Conservation (phyloP, 2,797 vertebrate species). For the Fringilla coelebs region DNA sequence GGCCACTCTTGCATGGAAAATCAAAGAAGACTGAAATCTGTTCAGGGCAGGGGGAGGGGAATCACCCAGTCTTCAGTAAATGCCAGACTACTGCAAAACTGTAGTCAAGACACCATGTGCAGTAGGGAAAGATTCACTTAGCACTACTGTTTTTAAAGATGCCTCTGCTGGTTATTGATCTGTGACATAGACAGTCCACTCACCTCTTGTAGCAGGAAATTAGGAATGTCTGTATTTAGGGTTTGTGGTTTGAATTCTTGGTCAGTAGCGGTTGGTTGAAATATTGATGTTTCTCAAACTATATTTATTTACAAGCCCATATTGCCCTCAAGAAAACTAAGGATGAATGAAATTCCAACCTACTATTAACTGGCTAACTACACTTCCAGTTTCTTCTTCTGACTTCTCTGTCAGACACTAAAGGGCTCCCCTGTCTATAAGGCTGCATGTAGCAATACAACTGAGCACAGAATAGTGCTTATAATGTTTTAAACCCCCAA, state of each 20-base stretch:
- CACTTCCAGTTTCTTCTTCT: background rate
- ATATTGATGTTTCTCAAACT: background rate
- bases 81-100: background rate
- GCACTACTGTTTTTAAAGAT: background rate
- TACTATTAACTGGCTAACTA: background rate
- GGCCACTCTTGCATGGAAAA: background rate
- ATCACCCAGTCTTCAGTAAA: background rate
- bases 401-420: background rate
- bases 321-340: background rate
- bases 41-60: background rate
- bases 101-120: background rate
- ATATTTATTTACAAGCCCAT: background rate
- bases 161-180: background rate
- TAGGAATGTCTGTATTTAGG: background rate
- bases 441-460: background rate
- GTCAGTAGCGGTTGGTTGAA: background rate
- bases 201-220: background rate
- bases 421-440: background rate
- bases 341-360: background rate
- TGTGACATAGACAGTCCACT: background rate
- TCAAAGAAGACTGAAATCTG: slow-evolving; percentile 21
- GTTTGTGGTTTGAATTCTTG: background rate
- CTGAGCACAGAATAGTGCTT: background rate
- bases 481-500: fast-evolving
- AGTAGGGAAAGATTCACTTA: background rate